These are phyloP conservation scores for Metridium senile DNA, from an alignment of 92 coral and sea anemone genomes.

Conservation along the genomic window DNA sequence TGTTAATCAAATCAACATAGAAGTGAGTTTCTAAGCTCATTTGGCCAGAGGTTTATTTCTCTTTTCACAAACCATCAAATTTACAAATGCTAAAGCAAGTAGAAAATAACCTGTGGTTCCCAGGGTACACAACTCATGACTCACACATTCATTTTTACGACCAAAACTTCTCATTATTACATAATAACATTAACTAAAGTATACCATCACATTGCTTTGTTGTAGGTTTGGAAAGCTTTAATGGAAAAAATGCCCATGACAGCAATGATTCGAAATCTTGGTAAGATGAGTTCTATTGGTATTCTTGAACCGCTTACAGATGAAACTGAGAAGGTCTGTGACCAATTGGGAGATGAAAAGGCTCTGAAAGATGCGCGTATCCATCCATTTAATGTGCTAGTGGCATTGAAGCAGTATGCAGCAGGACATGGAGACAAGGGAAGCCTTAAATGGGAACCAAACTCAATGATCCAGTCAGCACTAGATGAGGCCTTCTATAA, in stretches of 20 bases:
- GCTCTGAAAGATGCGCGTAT: constrained; percentile 73
- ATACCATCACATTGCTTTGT: background rate
- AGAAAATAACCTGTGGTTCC: no score
- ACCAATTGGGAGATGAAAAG: constrained; percentile 36
- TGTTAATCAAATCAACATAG: no score
- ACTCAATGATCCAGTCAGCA: constrained; percentile 64
- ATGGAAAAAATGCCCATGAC: constrained; percentile 94
- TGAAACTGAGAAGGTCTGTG: constrained; percentile 62
- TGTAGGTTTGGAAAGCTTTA: constrained; percentile 91
- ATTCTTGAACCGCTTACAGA: constrained; percentile 58
- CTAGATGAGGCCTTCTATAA: constrained; percentile 84
- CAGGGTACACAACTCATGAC: no score
- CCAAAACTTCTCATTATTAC: no score
- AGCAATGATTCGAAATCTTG: constrained; percentile 95
- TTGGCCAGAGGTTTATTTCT: no score
- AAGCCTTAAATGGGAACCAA: constrained; percentile 78
- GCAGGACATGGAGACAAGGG: constrained; percentile 95
- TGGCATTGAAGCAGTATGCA: constrained; percentile 80
- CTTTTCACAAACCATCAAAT: no score
- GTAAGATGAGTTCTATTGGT: constrained; percentile 88
- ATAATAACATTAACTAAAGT: no score
- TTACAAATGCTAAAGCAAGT: no score
- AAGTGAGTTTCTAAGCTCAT: no score
- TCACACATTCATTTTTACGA: no score
- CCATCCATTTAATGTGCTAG: constrained; percentile 85